Conservation (phyloP, 1,140 invertebrate species). For the Zaprionus vittiger region DNA sequence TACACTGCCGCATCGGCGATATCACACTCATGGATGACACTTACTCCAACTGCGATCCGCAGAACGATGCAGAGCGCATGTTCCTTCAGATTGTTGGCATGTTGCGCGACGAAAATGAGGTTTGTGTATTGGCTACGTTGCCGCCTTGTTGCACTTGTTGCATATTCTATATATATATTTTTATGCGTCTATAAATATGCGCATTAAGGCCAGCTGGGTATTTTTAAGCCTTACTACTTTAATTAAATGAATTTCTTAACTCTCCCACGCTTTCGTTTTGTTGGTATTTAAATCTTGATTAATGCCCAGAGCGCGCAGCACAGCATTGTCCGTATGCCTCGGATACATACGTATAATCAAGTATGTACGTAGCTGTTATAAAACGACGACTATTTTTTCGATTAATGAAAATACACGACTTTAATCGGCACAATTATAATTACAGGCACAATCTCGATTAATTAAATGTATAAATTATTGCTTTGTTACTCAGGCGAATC, state of each 20-base stretch:
- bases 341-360: conserved; percentile 31
- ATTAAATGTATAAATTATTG: conserved; percentile 47
- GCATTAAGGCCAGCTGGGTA: conserved; percentile 12
- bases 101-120: conserved; percentile 84
- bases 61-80: conserved; percentile 84
- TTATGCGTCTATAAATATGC: neutral
- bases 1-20: conserved; percentile 74
- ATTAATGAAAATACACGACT: conserved; percentile 18
- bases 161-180: neutral
- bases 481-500: neutral
- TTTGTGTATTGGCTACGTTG: conserved; percentile 66
- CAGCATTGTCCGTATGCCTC: conserved; percentile 33
- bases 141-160: neutral
- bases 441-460: conserved; percentile 54
- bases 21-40: conserved; percentile 83
- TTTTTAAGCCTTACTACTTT: conserved; percentile 33
- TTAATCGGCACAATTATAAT: conserved; percentile 43
- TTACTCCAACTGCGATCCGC: conserved; percentile 79
- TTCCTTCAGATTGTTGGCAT: conserved; percentile 83
- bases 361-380: conserved; percentile 23
- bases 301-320: conserved; percentile 34
- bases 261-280: conserved; percentile 23
- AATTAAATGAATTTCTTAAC: conserved; percentile 44
- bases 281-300: conserved; percentile 51
- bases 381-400: neutral